Conservation (phyloP, 2,888 invertebrate genomes). For the Conomelus anceps region DNA sequence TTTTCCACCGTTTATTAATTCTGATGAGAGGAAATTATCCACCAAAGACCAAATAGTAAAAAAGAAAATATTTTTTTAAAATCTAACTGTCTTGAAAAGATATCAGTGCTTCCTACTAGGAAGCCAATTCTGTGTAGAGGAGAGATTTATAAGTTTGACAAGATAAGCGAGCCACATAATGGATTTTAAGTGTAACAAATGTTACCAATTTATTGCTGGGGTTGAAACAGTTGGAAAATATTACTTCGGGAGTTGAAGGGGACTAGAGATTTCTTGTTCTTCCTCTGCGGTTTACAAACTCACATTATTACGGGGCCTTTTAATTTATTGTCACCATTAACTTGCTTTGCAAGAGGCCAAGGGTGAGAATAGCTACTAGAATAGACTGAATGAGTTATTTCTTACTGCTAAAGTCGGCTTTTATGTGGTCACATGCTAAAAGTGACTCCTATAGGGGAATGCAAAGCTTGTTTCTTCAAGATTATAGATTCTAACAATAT, state of each 20-base stretch:
- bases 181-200: not conserved
- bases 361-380: slow-evolving; percentile 1
- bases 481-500: too few relatives aligned
- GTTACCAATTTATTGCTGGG: not conserved
- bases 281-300: not conserved
- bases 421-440: not conserved
- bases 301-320: not conserved
- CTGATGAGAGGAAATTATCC: too few relatives aligned
- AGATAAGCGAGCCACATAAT: not conserved
- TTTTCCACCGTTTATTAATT: too few relatives aligned
- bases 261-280: not conserved
- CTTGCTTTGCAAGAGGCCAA: not conserved
- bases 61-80: too few relatives aligned
- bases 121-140: too few relatives aligned
- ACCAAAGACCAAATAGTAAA: too few relatives aligned
- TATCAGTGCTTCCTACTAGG: not conserved
- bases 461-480: too few relatives aligned
- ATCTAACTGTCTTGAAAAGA: not conserved
- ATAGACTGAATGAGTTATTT: not conserved
- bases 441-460: too few relatives aligned
- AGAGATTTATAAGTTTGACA: not conserved
- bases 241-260: not conserved
- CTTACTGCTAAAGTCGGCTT: not conserved
- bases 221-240: not conserved
- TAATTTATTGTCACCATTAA: slow-evolving; percentile 10